phyloP scores from a whole-genome alignment of 1,140 invertebrate species.

The Diplogasteroides magnus region DNA sequence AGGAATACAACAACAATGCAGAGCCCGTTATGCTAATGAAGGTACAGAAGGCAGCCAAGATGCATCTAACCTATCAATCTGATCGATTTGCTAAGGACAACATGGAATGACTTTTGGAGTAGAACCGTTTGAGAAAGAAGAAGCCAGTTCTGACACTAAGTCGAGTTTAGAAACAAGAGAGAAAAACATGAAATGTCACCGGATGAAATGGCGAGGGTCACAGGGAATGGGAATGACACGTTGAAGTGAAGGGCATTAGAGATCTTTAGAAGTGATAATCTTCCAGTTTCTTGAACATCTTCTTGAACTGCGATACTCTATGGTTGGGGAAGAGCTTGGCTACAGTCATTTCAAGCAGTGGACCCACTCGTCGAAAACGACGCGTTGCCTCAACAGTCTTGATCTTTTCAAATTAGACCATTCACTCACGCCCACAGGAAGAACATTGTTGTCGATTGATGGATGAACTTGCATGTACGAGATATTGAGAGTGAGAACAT shows the following conservation, averaged over 20 bases:
- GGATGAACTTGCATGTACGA: constrained; percentile 56
- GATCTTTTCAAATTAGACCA: not conserved
- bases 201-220: constrained; percentile 51
- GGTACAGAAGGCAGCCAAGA: constrained; percentile 14
- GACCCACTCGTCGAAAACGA: constrained; percentile 48
- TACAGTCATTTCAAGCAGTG: constrained; percentile 53
- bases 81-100: constrained; percentile 4
- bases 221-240: not conserved
- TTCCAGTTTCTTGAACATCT: constrained; percentile 52
- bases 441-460: constrained; percentile 44
- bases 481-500: constrained; percentile 52
- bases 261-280: constrained; percentile 46
- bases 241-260: not conserved
- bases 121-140: not conserved
- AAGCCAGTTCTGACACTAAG: constrained; percentile 1
- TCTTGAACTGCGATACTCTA: constrained; percentile 52
- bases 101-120: not conserved
- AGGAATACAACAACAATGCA: too few relatives aligned
- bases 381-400: constrained; percentile 43
- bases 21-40: too few relatives aligned
- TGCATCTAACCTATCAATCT: not conserved
- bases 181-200: constrained; percentile 4
- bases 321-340: constrained; percentile 50
- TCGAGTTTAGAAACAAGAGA: not conserved
- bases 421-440: constrained; percentile 47